phyloP scores from a whole-genome alignment of 2,888 invertebrate genomes.

The Apodemia mormo region DNA sequence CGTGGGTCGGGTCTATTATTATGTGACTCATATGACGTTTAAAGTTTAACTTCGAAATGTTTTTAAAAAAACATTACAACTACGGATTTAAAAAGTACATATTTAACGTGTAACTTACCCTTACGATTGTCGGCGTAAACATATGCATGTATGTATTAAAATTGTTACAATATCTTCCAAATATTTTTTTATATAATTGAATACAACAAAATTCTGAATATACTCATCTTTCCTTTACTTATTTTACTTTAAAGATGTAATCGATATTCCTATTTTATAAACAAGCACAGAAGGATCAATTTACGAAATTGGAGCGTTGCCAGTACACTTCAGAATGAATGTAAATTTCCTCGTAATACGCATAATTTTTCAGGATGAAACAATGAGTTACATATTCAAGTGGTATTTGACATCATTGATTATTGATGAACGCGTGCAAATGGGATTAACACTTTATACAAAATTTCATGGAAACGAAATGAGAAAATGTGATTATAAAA shows the following conservation, averaged over 20 bases:
- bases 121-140: too few relatives aligned
- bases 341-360: constrained; percentile 5
- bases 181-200: too few relatives aligned
- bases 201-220: background rate
- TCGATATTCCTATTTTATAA: background rate
- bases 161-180: too few relatives aligned
- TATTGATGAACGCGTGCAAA: background rate
- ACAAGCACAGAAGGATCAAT: background rate
- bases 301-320: background rate
- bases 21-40: too few relatives aligned
- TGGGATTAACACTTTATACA: background rate
- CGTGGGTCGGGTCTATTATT: too few relatives aligned
- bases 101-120: too few relatives aligned
- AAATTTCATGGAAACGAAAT: background rate
- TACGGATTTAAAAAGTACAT: too few relatives aligned
- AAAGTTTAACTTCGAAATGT: too few relatives aligned
- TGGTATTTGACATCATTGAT: constrained; percentile 10
- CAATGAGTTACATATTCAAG: constrained; percentile 2
- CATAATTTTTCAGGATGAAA: background rate
- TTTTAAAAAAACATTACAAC: too few relatives aligned
- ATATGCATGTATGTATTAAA: too few relatives aligned
- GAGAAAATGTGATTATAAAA: background rate
- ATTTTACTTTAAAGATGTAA: constrained; percentile 4
- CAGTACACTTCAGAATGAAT: background rate
- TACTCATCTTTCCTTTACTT: background rate